phyloP scores from a whole-genome alignment of 30 jellyfish, hydroid and myxozoan genomes.

The Turritopsis dohrnii region DNA sequence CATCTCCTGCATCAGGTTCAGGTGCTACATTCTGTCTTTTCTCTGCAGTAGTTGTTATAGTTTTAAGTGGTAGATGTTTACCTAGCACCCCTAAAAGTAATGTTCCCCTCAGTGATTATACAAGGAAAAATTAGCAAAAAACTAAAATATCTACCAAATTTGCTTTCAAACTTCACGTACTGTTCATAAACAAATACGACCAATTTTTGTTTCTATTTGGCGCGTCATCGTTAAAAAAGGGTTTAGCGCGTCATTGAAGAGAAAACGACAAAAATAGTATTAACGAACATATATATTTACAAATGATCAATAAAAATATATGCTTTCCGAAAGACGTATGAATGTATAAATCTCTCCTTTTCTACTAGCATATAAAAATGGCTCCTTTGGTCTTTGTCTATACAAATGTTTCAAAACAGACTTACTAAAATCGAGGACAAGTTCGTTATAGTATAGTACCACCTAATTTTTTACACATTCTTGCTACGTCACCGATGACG shows the following conservation, averaged over 20 bases:
- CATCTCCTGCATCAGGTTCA: slow-evolving; percentile 21
- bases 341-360: background rate
- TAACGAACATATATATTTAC: background rate
- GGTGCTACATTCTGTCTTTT: slow-evolving; percentile 8
- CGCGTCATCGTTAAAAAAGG: background rate
- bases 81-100: slow-evolving; percentile 8
- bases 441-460: background rate
- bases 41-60: background rate
- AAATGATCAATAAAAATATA: too few relatives aligned
- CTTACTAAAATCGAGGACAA: background rate
- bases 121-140: too few relatives aligned
- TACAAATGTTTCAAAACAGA: background rate
- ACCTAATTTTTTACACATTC: background rate
- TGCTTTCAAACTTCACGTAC: background rate
- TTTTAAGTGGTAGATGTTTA: slow-evolving; percentile 6
- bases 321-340: background rate
- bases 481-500: background rate
- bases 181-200: background rate
- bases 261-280: background rate
- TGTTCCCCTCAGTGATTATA: background rate
- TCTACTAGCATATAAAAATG: background rate
- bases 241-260: background rate
- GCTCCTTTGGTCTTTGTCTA: background rate
- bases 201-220: background rate
- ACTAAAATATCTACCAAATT: too few relatives aligned